Evolutionary conservation across 2,113 vertebrate species (phyloP).

Genomic region (Bostrychus sinensis): DNA sequence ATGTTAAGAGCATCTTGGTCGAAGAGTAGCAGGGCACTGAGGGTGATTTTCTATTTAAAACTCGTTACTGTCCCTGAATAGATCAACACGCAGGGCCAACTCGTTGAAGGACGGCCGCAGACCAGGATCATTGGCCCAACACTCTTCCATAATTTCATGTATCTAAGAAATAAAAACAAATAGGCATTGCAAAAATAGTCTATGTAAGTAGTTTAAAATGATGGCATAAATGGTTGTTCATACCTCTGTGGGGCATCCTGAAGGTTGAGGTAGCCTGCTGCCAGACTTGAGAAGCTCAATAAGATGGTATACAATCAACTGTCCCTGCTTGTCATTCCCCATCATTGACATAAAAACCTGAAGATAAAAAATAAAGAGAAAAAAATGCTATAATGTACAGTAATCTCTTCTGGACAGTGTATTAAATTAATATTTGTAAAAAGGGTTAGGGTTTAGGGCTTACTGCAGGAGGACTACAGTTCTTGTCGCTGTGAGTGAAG

Average conservation of each 20-base stretch:
- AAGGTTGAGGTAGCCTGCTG: conserved; percentile 87
- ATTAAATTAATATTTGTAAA: background rate
- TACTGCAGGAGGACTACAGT: conserved; percentile 94
- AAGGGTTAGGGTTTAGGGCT: conserved; percentile 61
- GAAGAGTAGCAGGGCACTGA: conserved; percentile 49
- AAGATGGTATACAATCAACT: conserved; percentile 97
- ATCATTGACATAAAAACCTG: conserved; percentile 99
- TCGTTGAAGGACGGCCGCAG: conserved; percentile 89
- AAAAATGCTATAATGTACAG: too few species aligned
- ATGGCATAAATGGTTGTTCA: background rate
- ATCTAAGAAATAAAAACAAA: conserved; percentile 75
- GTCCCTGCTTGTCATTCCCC: conserved; percentile 96
- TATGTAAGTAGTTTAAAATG: background rate
- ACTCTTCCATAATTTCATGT: conserved; percentile 90
- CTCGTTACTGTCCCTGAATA: conserved; percentile 86
- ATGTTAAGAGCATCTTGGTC: conserved; percentile 25
- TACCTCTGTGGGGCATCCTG: conserved; percentile 91
- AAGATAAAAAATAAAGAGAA: conserved; percentile 41
- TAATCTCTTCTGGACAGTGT: too few species aligned
- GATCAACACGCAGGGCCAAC: conserved; percentile 85
- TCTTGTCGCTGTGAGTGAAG: conserved; percentile 95
- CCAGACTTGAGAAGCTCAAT: conserved; percentile 92
- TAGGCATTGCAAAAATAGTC: background rate
- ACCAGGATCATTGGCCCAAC: conserved; percentile 88
- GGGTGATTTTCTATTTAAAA: conserved; percentile 41